These are phyloP conservation scores for Ursus arctos DNA, from an alignment of 2,113 vertebrate species.

Conservation along the genomic window DNA sequence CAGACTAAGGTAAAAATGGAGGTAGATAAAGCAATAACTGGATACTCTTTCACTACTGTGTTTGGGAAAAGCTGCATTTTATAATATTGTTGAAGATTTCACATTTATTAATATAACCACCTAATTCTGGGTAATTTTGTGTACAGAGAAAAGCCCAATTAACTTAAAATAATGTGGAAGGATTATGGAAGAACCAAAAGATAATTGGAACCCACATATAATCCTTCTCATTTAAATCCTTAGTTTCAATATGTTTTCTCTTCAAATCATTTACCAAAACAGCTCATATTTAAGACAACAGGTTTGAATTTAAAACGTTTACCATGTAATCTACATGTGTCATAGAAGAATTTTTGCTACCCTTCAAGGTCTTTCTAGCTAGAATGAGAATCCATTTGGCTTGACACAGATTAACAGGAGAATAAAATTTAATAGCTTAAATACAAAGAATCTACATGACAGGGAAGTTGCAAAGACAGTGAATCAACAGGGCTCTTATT, in stretches of 20 bases:
- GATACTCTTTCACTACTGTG: background rate
- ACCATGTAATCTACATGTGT: background rate
- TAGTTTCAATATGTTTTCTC: conserved; percentile 57
- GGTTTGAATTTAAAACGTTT: conserved; percentile 27
- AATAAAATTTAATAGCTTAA: background rate
- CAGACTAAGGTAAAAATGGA: background rate
- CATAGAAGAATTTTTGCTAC: background rate
- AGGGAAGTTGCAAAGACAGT: background rate
- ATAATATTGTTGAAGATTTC: conserved; percentile 38
- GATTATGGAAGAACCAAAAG: conserved; percentile 56
- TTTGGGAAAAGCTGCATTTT: conserved; percentile 54
- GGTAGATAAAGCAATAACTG: background rate
- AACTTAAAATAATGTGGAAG: conserved; percentile 61
- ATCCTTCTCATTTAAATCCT: conserved; percentile 58
- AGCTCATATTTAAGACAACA: conserved; percentile 20
- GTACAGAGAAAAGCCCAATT: conserved; percentile 40
- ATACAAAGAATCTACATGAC: background rate
- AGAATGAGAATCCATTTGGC: background rate
- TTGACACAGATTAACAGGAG: background rate
- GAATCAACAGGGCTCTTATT: background rate
- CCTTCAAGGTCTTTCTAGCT: background rate
- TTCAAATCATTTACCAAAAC: conserved; percentile 64
- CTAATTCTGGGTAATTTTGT: conserved; percentile 48
- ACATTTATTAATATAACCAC: conserved; percentile 42
- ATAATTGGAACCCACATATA: conserved; percentile 65